These are phyloP conservation scores for Bathynomus jamesi DNA, from an alignment of 1,140 invertebrate genomes.

Conservation along the genomic window DNA sequence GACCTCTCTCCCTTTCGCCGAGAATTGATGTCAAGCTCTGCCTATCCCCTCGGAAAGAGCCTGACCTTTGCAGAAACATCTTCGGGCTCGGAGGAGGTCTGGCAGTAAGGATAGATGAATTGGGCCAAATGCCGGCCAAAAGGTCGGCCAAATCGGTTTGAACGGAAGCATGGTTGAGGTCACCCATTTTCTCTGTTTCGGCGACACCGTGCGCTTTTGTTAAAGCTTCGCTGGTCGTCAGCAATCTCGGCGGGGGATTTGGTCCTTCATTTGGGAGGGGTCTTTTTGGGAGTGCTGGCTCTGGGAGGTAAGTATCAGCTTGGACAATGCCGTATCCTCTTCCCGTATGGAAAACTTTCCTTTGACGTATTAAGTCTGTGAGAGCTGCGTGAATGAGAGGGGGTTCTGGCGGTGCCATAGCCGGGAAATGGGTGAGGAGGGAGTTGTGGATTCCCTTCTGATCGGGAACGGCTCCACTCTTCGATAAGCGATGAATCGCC, in stretches of 20 bases:
- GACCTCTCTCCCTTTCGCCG: background rate
- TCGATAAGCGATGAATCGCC: conserved; percentile 23
- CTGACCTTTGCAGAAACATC: background rate
- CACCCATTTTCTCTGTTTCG: background rate
- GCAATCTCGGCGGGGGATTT: background rate
- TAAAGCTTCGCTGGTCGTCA: conserved; percentile 1
- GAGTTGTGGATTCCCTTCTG: conserved; percentile 12
- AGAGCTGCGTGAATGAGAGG: conserved; percentile 33
- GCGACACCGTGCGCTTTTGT: conserved; percentile 6
- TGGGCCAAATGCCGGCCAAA: conserved; percentile 16
- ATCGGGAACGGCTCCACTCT: conserved; percentile 13
- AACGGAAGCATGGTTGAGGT: conserved; percentile 10
- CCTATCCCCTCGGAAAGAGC: background rate
- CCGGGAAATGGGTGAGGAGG: conserved; percentile 18
- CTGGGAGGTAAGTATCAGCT: conserved; percentile 17
- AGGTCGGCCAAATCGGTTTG: conserved; percentile 33
- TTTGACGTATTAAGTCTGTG: conserved; percentile 33
- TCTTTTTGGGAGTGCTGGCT: background rate
- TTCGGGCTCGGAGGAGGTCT: background rate
- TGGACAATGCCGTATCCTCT: conserved; percentile 28
- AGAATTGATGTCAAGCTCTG: background rate
- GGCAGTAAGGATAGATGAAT: background rate
- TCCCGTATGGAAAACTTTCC: conserved; percentile 31
- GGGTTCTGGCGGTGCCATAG: conserved; percentile 16
- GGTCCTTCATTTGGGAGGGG: background rate